Conservation (phyloP, 2,797 vertebrate species). For the Pteropus rufus region DNA sequence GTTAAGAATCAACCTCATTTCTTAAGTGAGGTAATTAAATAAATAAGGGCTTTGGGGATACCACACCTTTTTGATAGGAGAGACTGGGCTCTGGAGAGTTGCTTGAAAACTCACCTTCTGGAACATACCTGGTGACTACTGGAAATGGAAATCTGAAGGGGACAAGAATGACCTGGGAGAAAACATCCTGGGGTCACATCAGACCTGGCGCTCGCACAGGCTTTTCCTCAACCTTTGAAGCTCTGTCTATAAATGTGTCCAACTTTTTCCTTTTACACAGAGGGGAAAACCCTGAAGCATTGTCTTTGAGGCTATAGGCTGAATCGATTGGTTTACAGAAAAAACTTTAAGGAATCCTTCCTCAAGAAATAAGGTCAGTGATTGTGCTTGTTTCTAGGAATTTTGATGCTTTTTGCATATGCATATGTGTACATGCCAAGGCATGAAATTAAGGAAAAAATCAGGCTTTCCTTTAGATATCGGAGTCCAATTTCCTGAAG, state of each 20-base stretch:
- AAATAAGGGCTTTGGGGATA: background rate
- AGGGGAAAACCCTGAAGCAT: background rate
- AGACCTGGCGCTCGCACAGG: background rate
- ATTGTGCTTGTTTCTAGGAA: background rate
- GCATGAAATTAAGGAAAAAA: background rate
- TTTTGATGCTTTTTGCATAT: background rate
- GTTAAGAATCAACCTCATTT: background rate
- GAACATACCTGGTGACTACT: background rate
- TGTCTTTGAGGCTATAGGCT: background rate
- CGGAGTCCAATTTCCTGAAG: background rate
- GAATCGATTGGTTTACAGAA: background rate
- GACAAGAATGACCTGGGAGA: background rate
- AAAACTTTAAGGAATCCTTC: background rate
- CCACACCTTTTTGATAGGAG: background rate
- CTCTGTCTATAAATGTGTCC: background rate
- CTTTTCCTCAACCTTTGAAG: background rate
- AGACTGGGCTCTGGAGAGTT: background rate
- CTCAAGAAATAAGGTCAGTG: background rate
- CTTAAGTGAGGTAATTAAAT: slow-evolving; percentile 33
- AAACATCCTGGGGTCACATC: background rate
- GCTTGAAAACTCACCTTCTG: background rate
- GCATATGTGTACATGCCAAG: background rate
- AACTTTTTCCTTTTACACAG: background rate
- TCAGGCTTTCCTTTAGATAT: background rate
- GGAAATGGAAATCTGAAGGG: background rate